phyloP scores from a whole-genome alignment of 2,888 invertebrate genomes.

The Imbricaverruca yamaguchii region DNA sequence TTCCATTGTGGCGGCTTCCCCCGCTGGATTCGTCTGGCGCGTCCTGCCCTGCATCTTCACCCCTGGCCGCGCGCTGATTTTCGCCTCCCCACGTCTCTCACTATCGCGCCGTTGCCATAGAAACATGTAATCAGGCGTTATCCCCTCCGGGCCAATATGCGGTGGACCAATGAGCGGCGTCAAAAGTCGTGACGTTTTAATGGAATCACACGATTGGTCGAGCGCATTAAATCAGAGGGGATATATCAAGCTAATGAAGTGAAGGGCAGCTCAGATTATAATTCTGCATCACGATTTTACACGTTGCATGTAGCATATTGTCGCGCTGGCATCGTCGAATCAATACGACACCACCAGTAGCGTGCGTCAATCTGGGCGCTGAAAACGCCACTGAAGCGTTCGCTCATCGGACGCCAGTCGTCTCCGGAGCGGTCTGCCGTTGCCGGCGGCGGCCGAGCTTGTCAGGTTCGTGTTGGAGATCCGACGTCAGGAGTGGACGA shows the following conservation, averaged over 20 bases:
- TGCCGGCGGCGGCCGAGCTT: not conserved
- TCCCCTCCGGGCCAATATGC: constrained; percentile 18
- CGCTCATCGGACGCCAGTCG: too few relatives aligned
- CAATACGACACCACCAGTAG: too few relatives aligned
- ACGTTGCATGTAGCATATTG: constrained; percentile 18
- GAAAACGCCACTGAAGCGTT: too few relatives aligned
- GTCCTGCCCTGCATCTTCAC: not conserved
- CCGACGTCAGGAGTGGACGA: not conserved
- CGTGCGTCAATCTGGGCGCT: too few relatives aligned
- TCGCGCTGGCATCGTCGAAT: not conserved
- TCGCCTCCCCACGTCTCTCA: constrained; percentile 7
- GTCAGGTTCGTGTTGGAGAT: not conserved
- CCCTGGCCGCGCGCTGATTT: constrained; percentile 10
- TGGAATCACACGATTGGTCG: constrained; percentile 19
- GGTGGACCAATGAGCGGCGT: constrained; percentile 18
- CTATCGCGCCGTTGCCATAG: constrained; percentile 17
- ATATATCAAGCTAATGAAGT: constrained; percentile 17
- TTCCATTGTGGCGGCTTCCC: not conserved
- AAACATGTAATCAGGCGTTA: constrained; percentile 20
- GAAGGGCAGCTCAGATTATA: not conserved
- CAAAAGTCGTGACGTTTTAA: constrained; percentile 20
- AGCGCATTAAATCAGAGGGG: constrained; percentile 14
- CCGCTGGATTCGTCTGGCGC: not conserved
- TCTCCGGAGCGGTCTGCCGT: not conserved
- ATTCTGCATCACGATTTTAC: constrained; percentile 14